Evolutionary conservation across 2,888 invertebrate genomes (phyloP).

Genomic region (Alsophila aescularia): DNA sequence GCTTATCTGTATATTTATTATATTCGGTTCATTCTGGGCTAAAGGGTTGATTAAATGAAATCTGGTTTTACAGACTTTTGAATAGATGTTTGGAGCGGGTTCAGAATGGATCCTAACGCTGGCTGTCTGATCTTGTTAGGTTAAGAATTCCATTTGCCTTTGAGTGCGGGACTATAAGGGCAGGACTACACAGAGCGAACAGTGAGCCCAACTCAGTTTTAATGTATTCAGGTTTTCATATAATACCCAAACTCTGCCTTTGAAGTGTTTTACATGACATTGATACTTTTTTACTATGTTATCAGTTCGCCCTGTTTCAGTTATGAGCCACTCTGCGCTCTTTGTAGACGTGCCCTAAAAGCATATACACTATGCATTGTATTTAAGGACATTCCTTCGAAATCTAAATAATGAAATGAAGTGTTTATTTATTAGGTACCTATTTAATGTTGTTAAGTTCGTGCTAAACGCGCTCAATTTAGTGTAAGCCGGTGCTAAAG

Average conservation of each 20-base stretch:
- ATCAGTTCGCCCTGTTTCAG: too few relatives aligned
- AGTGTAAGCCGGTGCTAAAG: conserved; percentile 56
- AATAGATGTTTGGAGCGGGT: not conserved
- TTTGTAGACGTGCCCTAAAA: conserved; percentile 4
- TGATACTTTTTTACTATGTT: too few relatives aligned
- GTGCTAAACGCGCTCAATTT: conserved; percentile 55
- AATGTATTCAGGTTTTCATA: too few relatives aligned
- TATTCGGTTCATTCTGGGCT: conserved; percentile 5
- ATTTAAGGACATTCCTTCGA: conserved; percentile 36
- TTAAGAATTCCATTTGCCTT: conserved; percentile 10
- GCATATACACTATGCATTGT: conserved; percentile 19
- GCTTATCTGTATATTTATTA: not conserved
- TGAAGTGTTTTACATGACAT: too few relatives aligned
- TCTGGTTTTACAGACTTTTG: conserved; percentile 23
- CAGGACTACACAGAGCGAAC: not conserved
- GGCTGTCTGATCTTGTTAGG: conserved; percentile 2
- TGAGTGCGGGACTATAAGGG: conserved; percentile 5
- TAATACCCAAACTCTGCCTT: too few relatives aligned
- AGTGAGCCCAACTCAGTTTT: not conserved
- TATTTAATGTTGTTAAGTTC: conserved; percentile 21
- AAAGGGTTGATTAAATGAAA: conserved; percentile 3
- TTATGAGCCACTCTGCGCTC: not conserved
- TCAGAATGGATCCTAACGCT: conserved; percentile 5
- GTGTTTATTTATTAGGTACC: conserved; percentile 19
- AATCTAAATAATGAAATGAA: conserved; percentile 22